These are phyloP conservation scores for Pristionchus arcanus DNA, from an alignment of 2,888 invertebrate genomes.

Conservation along the genomic window DNA sequence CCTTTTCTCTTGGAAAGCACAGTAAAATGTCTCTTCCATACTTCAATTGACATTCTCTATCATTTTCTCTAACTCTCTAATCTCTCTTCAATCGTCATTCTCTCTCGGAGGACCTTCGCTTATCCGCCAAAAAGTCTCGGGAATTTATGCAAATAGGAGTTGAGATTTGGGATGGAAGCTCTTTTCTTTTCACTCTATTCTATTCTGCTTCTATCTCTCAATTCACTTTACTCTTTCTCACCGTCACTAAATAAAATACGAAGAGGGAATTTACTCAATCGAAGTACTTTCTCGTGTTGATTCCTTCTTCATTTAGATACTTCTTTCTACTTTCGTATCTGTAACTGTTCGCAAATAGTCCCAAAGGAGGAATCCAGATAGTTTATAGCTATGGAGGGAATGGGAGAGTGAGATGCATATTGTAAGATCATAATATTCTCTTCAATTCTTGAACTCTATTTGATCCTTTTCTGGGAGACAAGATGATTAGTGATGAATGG, in stretches of 20 bases:
- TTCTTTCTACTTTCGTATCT: background rate
- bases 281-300: background rate
- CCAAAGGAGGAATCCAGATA: no score
- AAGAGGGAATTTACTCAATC: background rate
- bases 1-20: background rate
- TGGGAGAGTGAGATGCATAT: no score
- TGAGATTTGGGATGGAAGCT: constrained; percentile 15
- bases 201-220: background rate
- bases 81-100: background rate
- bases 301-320: background rate
- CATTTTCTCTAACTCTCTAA: background rate
- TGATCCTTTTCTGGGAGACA: background rate
- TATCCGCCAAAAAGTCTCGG: constrained; percentile 17
- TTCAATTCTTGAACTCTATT: background rate
- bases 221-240: background rate
- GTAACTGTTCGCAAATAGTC: no score
- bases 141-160: constrained; percentile 18
- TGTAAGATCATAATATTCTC: background rate
- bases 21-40: background rate
- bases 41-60: background rate
- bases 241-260: background rate
- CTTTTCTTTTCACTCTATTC: constrained; percentile 40
- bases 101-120: background rate
- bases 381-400: no score
- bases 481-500: no score